phyloP scores from a whole-genome alignment of 2,797 vertebrate genomes.

The Ataeniobius toweri region DNA sequence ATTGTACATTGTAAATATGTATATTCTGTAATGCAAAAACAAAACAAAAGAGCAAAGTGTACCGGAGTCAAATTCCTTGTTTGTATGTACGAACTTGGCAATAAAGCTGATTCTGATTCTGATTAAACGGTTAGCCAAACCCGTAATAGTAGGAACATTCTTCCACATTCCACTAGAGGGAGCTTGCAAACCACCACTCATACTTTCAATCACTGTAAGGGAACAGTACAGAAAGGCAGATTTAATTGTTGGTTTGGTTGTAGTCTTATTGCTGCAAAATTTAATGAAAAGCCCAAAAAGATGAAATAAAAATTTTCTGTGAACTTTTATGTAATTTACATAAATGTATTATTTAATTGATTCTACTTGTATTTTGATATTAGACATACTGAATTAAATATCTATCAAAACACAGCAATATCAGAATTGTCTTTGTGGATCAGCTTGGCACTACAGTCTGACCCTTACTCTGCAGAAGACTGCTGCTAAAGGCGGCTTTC shows the following conservation, averaged over 20 bases:
- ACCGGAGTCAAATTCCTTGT: too few relatives aligned
- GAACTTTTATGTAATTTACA: neutral
- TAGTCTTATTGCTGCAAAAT: neutral
- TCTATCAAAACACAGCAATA: neutral
- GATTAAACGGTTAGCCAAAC: neutral
- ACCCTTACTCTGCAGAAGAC: neutral
- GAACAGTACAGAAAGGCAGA: neutral
- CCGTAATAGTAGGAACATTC: neutral
- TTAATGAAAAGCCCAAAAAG: neutral
- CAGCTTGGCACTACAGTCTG: neutral
- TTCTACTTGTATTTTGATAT: neutral
- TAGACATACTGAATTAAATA: neutral
- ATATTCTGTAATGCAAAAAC: too few relatives aligned
- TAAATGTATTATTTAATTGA: neutral
- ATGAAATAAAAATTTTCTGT: neutral
- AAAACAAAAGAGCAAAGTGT: too few relatives aligned
- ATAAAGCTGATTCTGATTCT: too few relatives aligned
- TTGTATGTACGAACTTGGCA: too few relatives aligned
- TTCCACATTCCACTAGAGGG: neutral
- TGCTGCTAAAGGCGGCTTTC: slow-evolving; percentile 6
- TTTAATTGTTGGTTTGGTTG: neutral
- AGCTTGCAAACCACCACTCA: too few relatives aligned
- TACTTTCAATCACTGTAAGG: neutral
- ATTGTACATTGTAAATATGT: too few relatives aligned
- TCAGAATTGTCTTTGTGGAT: neutral